These are phyloP conservation scores for Cliona cf. orientalis DNA, from an alignment of 37 sponge, comb jelly and placozoan genomes.

Conservation along the genomic window DNA sequence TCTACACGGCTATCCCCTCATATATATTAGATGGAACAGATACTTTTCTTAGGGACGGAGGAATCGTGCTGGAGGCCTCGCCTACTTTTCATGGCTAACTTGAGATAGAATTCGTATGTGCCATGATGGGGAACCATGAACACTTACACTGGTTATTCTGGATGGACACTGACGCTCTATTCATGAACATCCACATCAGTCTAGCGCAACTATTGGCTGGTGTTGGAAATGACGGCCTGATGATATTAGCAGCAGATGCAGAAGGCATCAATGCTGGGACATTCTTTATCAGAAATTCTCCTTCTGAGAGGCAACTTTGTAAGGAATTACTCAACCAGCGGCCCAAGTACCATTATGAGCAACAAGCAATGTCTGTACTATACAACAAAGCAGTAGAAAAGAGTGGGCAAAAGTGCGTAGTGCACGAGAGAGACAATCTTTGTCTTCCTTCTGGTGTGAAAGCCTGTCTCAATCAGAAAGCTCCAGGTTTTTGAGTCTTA, in stretches of 20 bases:
- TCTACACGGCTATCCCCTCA: neutral
- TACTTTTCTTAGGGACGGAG: neutral
- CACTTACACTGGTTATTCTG: constrained; percentile 1
- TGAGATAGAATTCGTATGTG: neutral
- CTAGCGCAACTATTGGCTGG: constrained; percentile 2
- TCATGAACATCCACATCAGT: constrained; percentile 2
- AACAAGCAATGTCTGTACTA: neutral
- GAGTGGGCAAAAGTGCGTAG: constrained; percentile 3
- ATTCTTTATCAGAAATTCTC: neutral
- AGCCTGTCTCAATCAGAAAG: neutral
- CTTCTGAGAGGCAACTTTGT: neutral
- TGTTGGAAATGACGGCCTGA: neutral
- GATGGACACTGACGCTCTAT: constrained; percentile 12
- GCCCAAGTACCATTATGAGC: neutral
- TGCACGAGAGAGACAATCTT: neutral
- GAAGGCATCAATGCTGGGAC: constrained; percentile 10
- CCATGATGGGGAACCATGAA: neutral
- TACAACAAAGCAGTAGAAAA: constrained; percentile 4
- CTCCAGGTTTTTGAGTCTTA: constrained; percentile 5
- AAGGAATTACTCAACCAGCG: neutral
- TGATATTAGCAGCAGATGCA: neutral
- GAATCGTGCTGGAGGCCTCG: neutral
- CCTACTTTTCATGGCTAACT: neutral
- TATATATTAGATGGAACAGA: constrained; percentile 8
- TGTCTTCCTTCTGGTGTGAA: constrained; percentile 1